Percentiles rank a stretch among this genome's conserved stretches.
Conservation (phyloP, 2,888 invertebrate genomes). For the Archaeoteleia sp. region DNA sequence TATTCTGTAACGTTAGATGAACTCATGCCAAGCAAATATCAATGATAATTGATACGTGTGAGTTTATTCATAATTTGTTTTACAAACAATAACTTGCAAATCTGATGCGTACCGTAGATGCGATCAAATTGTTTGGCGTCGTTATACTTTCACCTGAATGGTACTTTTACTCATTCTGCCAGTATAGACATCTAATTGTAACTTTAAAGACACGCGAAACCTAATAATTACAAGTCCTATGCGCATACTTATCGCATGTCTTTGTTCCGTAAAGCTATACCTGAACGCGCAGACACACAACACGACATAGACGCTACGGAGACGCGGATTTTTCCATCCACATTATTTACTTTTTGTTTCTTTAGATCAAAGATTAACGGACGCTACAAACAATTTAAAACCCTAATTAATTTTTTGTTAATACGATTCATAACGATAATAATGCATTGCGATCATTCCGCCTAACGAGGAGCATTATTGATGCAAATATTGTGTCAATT, state of each 20-base stretch:
- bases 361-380: constrained; percentile 10
- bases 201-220: constrained; percentile 39
- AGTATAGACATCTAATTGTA: constrained; percentile 41
- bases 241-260: constrained; percentile 35
- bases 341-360: constrained; percentile 11
- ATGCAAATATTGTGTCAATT: too few relatives aligned
- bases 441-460: too few relatives aligned
- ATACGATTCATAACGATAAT: too few relatives aligned
- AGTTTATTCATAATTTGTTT: constrained; percentile 41
- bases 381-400: not conserved
- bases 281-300: constrained; percentile 13
- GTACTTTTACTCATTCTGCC: constrained; percentile 50
- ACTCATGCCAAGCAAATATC: constrained; percentile 5
- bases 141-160: constrained; percentile 49
- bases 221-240: constrained; percentile 38
- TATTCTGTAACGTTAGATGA: not conserved
- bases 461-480: too few relatives aligned
- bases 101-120: constrained; percentile 35
- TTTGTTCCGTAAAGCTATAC: constrained; percentile 36
- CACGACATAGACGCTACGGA: constrained; percentile 2
- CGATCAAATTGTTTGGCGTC: constrained; percentile 36
- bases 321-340: constrained; percentile 17
- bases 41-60: constrained; percentile 33
- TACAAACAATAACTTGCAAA: constrained; percentile 36
- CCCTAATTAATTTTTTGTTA: not conserved